Evolutionary conservation across 2,797 vertebrate genomes (phyloP), one percentile per base, ranked within the genome.

Genomic region (Varecia variegata): DNA sequence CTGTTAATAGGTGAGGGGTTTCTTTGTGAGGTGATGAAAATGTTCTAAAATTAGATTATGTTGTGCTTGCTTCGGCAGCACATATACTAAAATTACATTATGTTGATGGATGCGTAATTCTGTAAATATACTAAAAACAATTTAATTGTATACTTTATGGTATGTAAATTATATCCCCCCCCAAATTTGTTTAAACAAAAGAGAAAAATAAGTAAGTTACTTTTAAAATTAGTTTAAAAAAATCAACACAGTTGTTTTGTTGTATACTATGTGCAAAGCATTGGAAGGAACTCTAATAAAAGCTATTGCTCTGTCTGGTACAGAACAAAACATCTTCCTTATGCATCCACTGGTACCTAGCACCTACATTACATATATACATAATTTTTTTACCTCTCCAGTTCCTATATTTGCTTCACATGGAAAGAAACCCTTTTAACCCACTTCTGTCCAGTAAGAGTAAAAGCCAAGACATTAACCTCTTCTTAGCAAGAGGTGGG

Each of bases 1-100:
- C 62, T 62, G 23, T 76, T 71, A 71, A 85, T 13, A 67, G 67
- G 45, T 58, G 30, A 35, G 35, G 7, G 1, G 21, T 27, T 54
- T 91, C 32, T 74, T 81, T 50, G 38, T n/a, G 20, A 21, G 32
- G 32, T 5, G 32, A 62, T 54, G 68, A 87, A 87, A 88, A 82
- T 73, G 27, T 67, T 74, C 52, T 74, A 92, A 91, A 92, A 74
- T 87, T 95, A 82, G 56, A 87, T 88, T 87, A 91, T 95, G 47
- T 58, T 74, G 50, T 58, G 56, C 56, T 58, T 3, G 56, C 56
- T 58, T 58, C 10, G 56, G 56, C 54, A 58, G 23, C 56, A 58
- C 23, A 58, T 27, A 58, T 27, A 27, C 52, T 74, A 92, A 91
- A 92, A 82, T 82, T 95, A 82, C 40, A 87, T 92, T 92, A 91